Conservation (phyloP, 2,888 invertebrate genomes). For the Trachelus troglodyta region DNA sequence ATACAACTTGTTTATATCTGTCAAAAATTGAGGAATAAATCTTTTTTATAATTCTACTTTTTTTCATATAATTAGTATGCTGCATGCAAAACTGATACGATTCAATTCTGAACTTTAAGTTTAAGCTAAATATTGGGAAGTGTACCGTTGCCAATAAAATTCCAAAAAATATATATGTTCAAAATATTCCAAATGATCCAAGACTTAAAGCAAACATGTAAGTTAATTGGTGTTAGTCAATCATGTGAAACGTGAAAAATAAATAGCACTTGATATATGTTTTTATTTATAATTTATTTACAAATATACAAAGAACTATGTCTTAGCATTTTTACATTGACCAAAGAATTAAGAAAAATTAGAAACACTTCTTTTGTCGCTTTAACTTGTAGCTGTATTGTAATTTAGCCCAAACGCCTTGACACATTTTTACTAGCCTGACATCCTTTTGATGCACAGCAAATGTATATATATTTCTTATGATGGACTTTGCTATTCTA, state of each 20-base stretch:
- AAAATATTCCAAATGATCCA: background rate
- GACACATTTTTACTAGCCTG: constrained; percentile 82
- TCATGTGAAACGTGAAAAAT: background rate
- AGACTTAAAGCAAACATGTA: background rate
- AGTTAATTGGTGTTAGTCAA: background rate
- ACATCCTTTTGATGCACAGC: constrained; percentile 70
- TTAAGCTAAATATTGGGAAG: background rate
- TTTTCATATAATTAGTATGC: background rate
- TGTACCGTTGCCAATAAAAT: background rate
- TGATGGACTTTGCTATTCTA: constrained; percentile 73
- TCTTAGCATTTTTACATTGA: background rate
- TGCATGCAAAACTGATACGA: background rate
- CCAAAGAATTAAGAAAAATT: background rate
- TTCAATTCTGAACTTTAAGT: background rate
- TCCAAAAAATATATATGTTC: background rate
- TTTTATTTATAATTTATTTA: constrained; percentile 27
- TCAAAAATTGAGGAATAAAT: background rate
- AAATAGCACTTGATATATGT: background rate
- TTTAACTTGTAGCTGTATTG: constrained; percentile 69
- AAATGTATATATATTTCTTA: constrained; percentile 69
- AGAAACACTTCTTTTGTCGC: constrained; percentile 28
- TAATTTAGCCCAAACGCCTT: constrained; percentile 87
- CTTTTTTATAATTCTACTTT: too few relatives aligned
- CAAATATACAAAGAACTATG: constrained; percentile 29
- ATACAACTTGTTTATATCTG: background rate